phyloP scores from a whole-genome alignment of 1,140 invertebrate species.

The Hyles vespertilio region DNA sequence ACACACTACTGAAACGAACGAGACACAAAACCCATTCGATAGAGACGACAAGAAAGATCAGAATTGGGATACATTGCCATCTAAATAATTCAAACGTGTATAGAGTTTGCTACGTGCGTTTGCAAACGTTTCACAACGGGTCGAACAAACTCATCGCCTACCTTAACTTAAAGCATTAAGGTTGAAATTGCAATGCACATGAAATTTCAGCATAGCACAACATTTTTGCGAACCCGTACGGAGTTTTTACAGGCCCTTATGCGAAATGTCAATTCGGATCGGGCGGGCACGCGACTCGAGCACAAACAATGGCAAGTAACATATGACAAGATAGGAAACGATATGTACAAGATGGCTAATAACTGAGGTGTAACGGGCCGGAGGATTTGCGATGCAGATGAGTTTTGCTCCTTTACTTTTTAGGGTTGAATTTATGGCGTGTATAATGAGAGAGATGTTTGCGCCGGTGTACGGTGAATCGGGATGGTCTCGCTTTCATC shows the following conservation, averaged over 20 bases:
- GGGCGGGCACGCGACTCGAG: constrained; percentile 3
- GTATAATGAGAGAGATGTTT: too few species aligned
- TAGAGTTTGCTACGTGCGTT: constrained; percentile 45
- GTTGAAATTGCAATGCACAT: constrained; percentile 11
- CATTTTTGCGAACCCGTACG: constrained; percentile 34
- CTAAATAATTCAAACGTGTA: constrained; percentile 69
- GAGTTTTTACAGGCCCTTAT: constrained; percentile 70
- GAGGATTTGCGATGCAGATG: background rate
- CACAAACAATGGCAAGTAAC: constrained; percentile 62
- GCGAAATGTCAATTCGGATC: constrained; percentile 68
- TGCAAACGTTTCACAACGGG: constrained; percentile 1
- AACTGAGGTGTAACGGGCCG: constrained; percentile 14
- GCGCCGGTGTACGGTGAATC: too few species aligned
- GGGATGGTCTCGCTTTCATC: too few species aligned
- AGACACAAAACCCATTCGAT: constrained; percentile 35
- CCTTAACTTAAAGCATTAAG: too few species aligned
- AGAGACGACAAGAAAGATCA: constrained; percentile 65
- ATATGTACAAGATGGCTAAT: constrained; percentile 51
- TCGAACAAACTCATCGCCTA: too few species aligned
- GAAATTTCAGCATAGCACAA: constrained; percentile 2
- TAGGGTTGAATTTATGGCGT: too few species aligned
- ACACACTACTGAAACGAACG: constrained; percentile 13
- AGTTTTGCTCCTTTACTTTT: constrained; percentile 2
- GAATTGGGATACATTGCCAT: constrained; percentile 67
- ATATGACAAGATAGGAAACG: constrained; percentile 55